Percentiles rank a stretch among this genome's conserved stretches.
These are phyloP conservation scores for Tonatia bakeri DNA, from an alignment of 2,113 vertebrate species.

Conservation along the genomic window DNA sequence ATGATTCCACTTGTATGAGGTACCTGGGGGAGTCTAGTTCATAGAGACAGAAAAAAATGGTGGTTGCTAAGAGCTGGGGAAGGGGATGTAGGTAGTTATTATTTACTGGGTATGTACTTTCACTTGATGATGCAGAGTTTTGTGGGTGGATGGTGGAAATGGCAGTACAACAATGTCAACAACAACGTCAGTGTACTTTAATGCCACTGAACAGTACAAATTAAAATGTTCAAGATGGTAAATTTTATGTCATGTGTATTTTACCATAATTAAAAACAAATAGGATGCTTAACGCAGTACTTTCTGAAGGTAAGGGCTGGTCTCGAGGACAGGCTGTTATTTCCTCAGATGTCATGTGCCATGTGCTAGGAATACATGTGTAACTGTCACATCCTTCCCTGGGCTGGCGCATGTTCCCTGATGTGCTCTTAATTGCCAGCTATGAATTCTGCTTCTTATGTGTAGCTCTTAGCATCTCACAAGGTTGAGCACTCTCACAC, in stretches of 20 bases:
- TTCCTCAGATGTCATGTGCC: neutral
- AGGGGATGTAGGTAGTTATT: fast-evolving
- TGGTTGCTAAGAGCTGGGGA: too few species aligned
- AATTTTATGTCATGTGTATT: neutral
- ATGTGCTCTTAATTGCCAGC: neutral
- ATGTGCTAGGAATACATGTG: neutral
- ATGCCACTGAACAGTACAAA: neutral
- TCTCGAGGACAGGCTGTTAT: neutral
- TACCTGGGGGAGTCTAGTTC: neutral
- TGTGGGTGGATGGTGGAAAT: neutral
- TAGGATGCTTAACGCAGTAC: neutral
- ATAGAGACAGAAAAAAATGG: neutral
- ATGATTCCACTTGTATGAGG: neutral
- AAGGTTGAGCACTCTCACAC: neutral
- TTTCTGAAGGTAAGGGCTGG: neutral
- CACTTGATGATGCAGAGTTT: neutral
- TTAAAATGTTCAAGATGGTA: neutral
- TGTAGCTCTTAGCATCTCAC: neutral
- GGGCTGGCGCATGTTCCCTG: neutral
- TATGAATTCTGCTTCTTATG: neutral
- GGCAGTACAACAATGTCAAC: too few species aligned
- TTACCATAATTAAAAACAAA: neutral
- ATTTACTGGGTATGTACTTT: neutral
- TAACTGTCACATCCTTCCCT: neutral
- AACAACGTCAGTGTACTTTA: neutral